phyloP scores from a whole-genome alignment of 2,797 vertebrate species.

The Spondyliosoma cantharus region DNA sequence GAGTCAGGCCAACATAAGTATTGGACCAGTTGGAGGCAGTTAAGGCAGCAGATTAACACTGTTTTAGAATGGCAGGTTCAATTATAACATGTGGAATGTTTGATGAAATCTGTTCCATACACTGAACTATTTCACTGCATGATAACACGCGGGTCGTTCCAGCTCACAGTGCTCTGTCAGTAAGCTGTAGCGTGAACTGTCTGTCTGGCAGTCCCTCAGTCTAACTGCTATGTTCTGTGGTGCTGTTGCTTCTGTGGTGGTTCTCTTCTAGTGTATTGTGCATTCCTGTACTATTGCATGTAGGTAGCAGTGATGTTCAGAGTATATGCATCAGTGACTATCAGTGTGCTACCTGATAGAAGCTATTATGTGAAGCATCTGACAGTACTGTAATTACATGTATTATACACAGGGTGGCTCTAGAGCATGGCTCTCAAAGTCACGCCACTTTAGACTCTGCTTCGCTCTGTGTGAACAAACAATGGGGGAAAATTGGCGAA shows the following conservation, averaged over 20 bases:
- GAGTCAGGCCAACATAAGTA: background rate
- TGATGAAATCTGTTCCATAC: background rate
- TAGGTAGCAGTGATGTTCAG: background rate
- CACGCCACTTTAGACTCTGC: too few species aligned
- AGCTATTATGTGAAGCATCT: slow-evolving; percentile 10
- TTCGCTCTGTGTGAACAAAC: too few species aligned
- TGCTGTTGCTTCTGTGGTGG: background rate
- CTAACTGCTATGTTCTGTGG: background rate
- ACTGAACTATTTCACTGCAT: background rate
- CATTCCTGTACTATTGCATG: slow-evolving; percentile 23
- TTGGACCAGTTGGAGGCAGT: background rate
- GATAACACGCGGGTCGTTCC: background rate
- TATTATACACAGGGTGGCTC: background rate
- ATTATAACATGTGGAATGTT: too few species aligned
- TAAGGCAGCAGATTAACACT: too few species aligned
- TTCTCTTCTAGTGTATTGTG: slow-evolving; percentile 24
- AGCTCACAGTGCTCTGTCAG: background rate
- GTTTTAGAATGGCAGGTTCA: background rate
- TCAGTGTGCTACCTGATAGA: slow-evolving; percentile 3
- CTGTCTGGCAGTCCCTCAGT: background rate
- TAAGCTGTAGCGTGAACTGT: slow-evolving; percentile 5
- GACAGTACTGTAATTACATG: background rate
- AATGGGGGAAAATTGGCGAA: too few species aligned
- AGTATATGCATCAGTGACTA: slow-evolving; percentile 5
- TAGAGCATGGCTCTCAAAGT: too few species aligned